These are phyloP conservation scores for Perca flavescens DNA, from an alignment of 2,113 vertebrate genomes.

Conservation along the genomic window DNA sequence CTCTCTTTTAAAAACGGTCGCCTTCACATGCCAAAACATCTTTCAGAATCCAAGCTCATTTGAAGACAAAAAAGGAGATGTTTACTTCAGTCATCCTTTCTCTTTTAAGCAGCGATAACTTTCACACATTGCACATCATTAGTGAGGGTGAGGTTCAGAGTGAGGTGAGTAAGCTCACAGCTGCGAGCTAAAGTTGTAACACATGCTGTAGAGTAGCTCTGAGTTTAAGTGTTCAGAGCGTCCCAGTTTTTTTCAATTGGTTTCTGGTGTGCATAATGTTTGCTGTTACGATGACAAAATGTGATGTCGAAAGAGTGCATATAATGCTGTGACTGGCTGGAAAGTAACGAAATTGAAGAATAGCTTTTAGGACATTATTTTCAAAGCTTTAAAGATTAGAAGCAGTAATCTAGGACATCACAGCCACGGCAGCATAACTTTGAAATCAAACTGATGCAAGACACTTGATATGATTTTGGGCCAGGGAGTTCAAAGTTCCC, in stretches of 20 bases:
- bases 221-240: not conserved
- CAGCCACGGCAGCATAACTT: not conserved
- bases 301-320: constrained; percentile 14
- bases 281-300: not conserved
- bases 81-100: constrained; percentile 22
- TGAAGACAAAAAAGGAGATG: constrained; percentile 50
- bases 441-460: not conserved
- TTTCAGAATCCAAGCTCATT: constrained; percentile 39
- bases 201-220: not conserved
- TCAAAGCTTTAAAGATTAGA: constrained; percentile 24
- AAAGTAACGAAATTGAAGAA: not conserved
- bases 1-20: constrained; percentile 30
- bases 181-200: constrained; percentile 43
- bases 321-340: constrained; percentile 14
- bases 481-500: constrained; percentile 39
- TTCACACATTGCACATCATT: constrained; percentile 45
- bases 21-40: constrained; percentile 53
- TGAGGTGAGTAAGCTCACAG: constrained; percentile 30
- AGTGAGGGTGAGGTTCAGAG: constrained; percentile 41
- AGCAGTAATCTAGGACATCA: not conserved
- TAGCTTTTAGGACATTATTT: constrained; percentile 11
- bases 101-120: constrained; percentile 28
- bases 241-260: constrained; percentile 16
- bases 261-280: constrained; percentile 27
- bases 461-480: constrained; percentile 24